Base-by-base conservation (phyloP, 2,113 vertebrate species). In the Percina caprodes region DNA sequence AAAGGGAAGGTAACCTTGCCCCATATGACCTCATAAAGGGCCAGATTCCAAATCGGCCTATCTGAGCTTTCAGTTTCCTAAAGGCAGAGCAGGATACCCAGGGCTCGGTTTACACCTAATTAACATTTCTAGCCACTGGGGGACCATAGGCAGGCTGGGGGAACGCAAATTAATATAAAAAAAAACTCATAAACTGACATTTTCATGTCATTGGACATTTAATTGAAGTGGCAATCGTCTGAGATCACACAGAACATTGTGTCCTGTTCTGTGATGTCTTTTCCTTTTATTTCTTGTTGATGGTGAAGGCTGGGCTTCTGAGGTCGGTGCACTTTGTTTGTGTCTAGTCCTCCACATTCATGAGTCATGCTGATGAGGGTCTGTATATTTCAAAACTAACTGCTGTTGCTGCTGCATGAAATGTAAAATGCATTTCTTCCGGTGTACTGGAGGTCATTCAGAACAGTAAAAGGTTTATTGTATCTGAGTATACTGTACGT, bases 211-310 rank as follows among this genome's bases (percentile, higher is more conserved):
- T 30, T 2, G 26, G 26, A 30, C 26, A 2, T 30, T 30, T 30
- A 30, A 48, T 23, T 48, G 24, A 58, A 35, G 42, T 24, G 51
- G 23, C 62, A 42, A 55, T 16, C 45, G 30, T 69, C 58, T 9
- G 39, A 66, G 59, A 54, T 45, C 35, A 26, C 19, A n/a, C 11
- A 26, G 59, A 45, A 33, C 68, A 58, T 5, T 24, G 16, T 6
- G 55, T 81, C 69, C 67, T 48, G 18, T 21, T 30, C 49, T 33
- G 21, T 35, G 49, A 33, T 59, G 19, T 46, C 0, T 49, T 59
- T 59, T 68, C 19, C 52, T 46, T 70, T 48, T 54, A 74, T 73
- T 51, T 81, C 56, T 49, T 51, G 72, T 19, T 33, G 49, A 51
- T 59, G 39, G 39, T 11, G 45, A 33, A 55, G 55, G 55, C 4